Percentiles rank a stretch among this genome's conserved stretches.
Conservation (phyloP, 2,797 vertebrate species). For the Knipowitschia caucasica region DNA sequence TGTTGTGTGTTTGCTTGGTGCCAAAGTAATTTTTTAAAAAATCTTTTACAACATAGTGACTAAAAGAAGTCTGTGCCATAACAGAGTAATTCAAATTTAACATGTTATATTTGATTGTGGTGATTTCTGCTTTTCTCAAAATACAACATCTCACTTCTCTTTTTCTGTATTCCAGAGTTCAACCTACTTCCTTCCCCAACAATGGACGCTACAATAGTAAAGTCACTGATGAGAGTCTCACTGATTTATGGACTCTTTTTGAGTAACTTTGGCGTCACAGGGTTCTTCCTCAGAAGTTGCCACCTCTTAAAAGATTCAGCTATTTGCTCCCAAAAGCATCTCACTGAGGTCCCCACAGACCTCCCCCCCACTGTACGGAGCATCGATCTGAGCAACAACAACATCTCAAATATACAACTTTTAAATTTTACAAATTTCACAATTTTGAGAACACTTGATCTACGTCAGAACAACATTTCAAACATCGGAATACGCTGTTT, state of each 20-base stretch:
- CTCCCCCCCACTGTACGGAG: slow-evolving; percentile 49
- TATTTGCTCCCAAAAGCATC: slow-evolving; percentile 30
- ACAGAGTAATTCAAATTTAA: no score
- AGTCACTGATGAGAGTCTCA: no score
- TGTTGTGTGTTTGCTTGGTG: no score
- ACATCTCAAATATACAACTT: slow-evolving; percentile 40
- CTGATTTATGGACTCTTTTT: slow-evolving; percentile 21
- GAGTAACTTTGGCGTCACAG: slow-evolving; percentile 2
- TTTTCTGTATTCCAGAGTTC: neutral
- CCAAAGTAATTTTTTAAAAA: no score
- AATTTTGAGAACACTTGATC: slow-evolving; percentile 43
- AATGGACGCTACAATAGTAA: neutral
- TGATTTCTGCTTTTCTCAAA: no score
- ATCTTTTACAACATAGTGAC: no score
- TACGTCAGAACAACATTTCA: slow-evolving; percentile 41
- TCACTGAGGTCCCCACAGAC: slow-evolving; percentile 53
- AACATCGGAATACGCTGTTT: slow-evolving; percentile 51
- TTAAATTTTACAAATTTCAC: slow-evolving; percentile 51
- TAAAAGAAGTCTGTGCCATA: no score
- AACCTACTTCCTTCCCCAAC: neutral
- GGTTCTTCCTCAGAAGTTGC: slow-evolving; percentile 58
- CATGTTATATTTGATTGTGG: no score
- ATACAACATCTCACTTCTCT: no score
- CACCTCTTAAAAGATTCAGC: slow-evolving; percentile 7
- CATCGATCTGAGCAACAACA: slow-evolving; percentile 62